These are phyloP conservation scores for Leucophenga varia DNA, from an alignment of 1,140 invertebrate species.

Conservation along the genomic window DNA sequence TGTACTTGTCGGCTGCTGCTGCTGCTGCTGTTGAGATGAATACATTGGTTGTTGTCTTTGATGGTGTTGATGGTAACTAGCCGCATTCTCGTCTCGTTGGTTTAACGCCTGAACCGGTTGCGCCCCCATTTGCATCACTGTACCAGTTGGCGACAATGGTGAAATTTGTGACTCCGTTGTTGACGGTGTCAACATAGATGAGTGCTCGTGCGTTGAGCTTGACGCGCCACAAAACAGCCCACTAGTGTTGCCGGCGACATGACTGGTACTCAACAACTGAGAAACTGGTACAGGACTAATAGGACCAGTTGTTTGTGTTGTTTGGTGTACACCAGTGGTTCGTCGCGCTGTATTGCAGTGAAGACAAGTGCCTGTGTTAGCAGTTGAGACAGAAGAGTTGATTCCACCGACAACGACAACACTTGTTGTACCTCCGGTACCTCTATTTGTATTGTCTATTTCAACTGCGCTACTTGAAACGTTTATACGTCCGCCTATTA, in stretches of 20 bases:
- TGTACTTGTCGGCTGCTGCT: constrained; percentile 22
- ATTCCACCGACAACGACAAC: too few species aligned
- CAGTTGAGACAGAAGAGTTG: background rate
- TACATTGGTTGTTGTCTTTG: constrained; percentile 15
- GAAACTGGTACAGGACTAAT: constrained; percentile 47
- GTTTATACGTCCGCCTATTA: constrained; percentile 5
- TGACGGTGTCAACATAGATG: constrained; percentile 6
- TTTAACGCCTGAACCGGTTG: too few species aligned
- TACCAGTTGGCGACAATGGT: constrained; percentile 20
- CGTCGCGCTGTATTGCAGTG: constrained; percentile 51
- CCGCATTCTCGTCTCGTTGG: too few species aligned
- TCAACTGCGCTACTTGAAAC: constrained; percentile 7
- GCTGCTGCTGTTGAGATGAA: constrained; percentile 1
- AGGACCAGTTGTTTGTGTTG: constrained; percentile 54
- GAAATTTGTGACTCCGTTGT: constrained; percentile 13
- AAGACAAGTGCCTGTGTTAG: constrained; percentile 33
- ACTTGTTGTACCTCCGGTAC: too few species aligned
- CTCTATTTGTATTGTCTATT: constrained; percentile 4
- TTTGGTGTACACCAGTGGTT: constrained; percentile 54
- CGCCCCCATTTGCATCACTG: too few species aligned
- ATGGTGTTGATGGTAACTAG: constrained; percentile 7
- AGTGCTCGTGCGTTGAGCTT: background rate
- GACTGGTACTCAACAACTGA: background rate
- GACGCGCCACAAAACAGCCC: background rate
- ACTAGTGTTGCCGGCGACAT: background rate